These are phyloP conservation scores for Theonella swinhoei DNA, from an alignment of 37 sponge, comb jelly and placozoan genomes.

Conservation along the genomic window DNA sequence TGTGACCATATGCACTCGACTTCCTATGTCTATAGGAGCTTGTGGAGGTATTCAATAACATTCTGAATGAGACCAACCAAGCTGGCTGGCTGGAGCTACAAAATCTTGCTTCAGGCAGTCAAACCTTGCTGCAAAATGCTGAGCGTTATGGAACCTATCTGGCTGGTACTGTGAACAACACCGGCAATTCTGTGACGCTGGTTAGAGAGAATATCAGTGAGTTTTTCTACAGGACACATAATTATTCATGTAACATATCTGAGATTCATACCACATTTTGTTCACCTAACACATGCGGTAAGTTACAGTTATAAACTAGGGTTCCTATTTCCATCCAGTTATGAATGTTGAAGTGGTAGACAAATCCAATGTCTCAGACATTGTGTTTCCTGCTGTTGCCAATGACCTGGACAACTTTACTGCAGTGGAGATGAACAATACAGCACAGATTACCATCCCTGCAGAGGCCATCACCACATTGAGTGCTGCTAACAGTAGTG, in stretches of 20 bases:
- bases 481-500: background rate
- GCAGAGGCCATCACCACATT: background rate
- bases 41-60: slow-evolving; percentile 33
- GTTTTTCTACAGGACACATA: too few species aligned
- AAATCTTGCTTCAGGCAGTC: slow-evolving; percentile 28
- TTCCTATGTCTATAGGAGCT: slow-evolving; percentile 3
- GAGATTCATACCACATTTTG: background rate
- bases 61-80: slow-evolving; percentile 26
- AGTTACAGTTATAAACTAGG: too few species aligned
- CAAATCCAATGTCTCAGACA: background rate
- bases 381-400: background rate
- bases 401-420: background rate
- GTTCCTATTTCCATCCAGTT: background rate
- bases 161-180: background rate
- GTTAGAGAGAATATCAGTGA: slow-evolving; percentile 29
- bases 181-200: background rate
- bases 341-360: background rate
- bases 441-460: slow-evolving; percentile 50
- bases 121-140: slow-evolving; percentile 36
- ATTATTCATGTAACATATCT: background rate
- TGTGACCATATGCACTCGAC: background rate
- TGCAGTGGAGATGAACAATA: background rate
- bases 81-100: slow-evolving; percentile 45
- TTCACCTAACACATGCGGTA: too few species aligned
- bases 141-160: slow-evolving; percentile 39